Percentiles rank a stretch among this genome's conserved stretches.
Evolutionary conservation across 2,797 vertebrate species (phyloP).

Genomic region (Mormyrops attenuatus): DNA sequence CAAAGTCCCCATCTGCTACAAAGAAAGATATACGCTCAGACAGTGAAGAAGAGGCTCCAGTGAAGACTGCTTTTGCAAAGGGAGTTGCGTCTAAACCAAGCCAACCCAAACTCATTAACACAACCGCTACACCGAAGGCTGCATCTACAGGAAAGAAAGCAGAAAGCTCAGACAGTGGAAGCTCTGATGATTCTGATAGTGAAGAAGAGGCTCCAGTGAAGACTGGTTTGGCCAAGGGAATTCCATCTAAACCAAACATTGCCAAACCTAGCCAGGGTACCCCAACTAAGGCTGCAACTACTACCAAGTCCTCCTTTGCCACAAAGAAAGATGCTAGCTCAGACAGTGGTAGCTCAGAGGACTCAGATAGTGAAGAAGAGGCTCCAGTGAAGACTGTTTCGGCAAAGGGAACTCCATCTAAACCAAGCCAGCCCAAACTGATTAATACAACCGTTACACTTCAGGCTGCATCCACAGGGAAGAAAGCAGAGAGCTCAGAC

Average conservation of each 20-base stretch:
- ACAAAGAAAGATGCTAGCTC: slow-evolving; percentile 10
- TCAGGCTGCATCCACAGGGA: slow-evolving; percentile 8
- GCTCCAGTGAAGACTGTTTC: not conserved
- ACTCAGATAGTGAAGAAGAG: not conserved
- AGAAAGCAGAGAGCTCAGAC: slow-evolving; percentile 18
- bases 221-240: not conserved
- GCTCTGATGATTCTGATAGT: not conserved
- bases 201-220: not conserved
- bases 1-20: not conserved
- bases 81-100: not conserved
- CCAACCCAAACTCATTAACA: not conserved
- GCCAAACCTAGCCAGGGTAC: not conserved
- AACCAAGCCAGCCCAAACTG: not conserved
- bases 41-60: slow-evolving; percentile 13
- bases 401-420: not conserved
- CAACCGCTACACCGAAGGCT: not conserved
- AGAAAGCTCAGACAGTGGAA: slow-evolving; percentile 4
- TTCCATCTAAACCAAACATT: not conserved
- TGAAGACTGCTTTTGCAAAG: not conserved
- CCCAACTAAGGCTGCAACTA: slow-evolving; percentile 3
- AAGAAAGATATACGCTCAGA: not conserved
- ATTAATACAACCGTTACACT: not conserved
- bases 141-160: slow-evolving; percentile 13
- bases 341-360: not conserved
- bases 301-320: slow-evolving; percentile 1